These are phyloP conservation scores for Apamea anceps DNA, from an alignment of 2,888 invertebrate species.

Conservation along the genomic window DNA sequence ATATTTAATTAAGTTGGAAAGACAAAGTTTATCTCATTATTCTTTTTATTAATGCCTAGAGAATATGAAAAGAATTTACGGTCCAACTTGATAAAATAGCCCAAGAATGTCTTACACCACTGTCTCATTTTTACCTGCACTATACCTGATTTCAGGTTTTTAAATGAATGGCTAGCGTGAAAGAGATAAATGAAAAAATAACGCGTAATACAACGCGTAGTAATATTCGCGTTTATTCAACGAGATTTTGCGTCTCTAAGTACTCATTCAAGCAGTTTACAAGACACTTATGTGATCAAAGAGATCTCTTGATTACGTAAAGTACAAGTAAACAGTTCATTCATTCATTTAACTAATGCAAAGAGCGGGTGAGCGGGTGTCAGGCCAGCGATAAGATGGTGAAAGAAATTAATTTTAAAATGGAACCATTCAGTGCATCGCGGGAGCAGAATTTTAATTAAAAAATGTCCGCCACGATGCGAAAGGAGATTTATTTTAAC, in stretches of 20 bases:
- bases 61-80: conserved; percentile 26
- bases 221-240: conserved; percentile 20
- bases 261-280: conserved; percentile 24
- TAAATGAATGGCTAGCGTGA: conserved; percentile 22
- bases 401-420: conserved; percentile 71
- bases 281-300: conserved; percentile 36
- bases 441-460: conserved; percentile 75
- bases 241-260: not conserved
- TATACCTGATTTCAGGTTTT: conserved; percentile 21
- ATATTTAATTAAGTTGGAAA: not conserved
- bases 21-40: conserved; percentile 23
- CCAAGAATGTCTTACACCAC: conserved; percentile 15
- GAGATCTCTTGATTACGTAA: conserved; percentile 33
- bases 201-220: not conserved
- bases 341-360: conserved; percentile 59
- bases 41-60: conserved; percentile 7
- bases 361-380: conserved; percentile 59
- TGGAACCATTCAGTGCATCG: conserved; percentile 70
- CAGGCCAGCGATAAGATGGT: conserved; percentile 62
- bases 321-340: conserved; percentile 43
- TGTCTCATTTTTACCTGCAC: conserved; percentile 25
- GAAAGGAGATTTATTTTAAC: conserved; percentile 65
- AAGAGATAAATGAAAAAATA: not conserved
- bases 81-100: conserved; percentile 23
- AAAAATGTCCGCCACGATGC: conserved; percentile 69